Base-by-base conservation (phyloP, 2,888 invertebrate species). In the Trichogramma evanescens region DNA sequence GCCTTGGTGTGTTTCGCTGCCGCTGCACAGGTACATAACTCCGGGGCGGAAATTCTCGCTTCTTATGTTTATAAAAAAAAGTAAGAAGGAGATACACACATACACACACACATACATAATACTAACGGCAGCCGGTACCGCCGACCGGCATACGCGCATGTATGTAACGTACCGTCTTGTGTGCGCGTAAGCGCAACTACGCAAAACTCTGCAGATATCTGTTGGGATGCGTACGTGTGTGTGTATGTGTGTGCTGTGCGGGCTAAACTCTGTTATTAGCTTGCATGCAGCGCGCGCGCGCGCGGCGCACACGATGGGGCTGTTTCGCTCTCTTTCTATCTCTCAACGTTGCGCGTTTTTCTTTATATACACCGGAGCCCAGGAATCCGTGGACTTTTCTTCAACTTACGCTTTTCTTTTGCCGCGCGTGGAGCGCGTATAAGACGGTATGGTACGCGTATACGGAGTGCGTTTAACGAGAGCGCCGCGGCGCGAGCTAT, bases 21-120 rank as follows among this genome's bases (percentile, higher is more conserved):
- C 26, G 26, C 26, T 26, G 26, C 38, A 9, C 10, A 6, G 13
- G 26, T 10, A 50, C 9, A 42, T 50, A 46, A 40, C 46, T 56
- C 58, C 56, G 43, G 61, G 56, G 50, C 59, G 62, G 62, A 62
- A 62, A 56, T 62, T 59, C 62, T 58, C 53, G 41, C 52, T 46
- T 46, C 26, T 1, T 26, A 26, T 26, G 26, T 26, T 26, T 26
- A 26, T 26, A 26, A 26, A 26, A 26, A 26, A 26, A 26, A 26
- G 26, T 26, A 26, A 26, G 26, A 1, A 26, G 26, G 26, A 1
- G 26, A 26, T 26, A 26, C 26, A 26, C 26, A 26, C 26, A 26
- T 26, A 13, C 13, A 13, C 2, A 13, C 13, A 13, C 13, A n/a
- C n/a, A 26, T 26, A 26, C 2, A 26, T 26, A 26, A 26, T 26